phyloP scores from a whole-genome alignment of 2,113 vertebrate genomes.

The Hydrochoerus hydrochaeris region DNA sequence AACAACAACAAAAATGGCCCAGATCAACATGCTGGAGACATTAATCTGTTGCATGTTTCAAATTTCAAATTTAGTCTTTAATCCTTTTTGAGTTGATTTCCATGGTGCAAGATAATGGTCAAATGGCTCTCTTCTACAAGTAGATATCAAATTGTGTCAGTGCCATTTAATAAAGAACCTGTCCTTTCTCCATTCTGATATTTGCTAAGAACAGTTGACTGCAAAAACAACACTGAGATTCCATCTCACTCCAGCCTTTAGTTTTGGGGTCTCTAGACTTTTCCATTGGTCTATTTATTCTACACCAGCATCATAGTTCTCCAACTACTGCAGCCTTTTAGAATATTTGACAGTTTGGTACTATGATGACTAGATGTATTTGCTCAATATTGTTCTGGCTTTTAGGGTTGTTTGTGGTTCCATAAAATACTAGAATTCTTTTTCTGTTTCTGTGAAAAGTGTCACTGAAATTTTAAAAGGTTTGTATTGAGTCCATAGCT shows the following conservation, averaged over 20 bases:
- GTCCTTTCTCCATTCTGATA: neutral
- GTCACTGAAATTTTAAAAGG: neutral
- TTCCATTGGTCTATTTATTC: neutral
- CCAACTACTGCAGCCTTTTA: neutral
- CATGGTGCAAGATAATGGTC: neutral
- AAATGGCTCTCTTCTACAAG: neutral
- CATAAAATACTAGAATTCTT: neutral
- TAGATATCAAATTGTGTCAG: neutral
- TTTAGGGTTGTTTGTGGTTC: neutral
- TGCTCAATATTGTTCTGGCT: neutral
- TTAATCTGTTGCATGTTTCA: neutral
- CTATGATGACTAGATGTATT: neutral
- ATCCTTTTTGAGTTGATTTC: neutral
- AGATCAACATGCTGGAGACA: no score
- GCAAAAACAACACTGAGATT: neutral
- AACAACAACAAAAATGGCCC: neutral
- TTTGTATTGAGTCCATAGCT: neutral
- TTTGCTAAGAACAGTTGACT: neutral
- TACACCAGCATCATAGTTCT: neutral
- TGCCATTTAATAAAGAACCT: neutral
- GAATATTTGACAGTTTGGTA: neutral
- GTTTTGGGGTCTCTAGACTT: neutral
- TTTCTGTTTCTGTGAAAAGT: neutral
- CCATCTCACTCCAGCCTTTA: neutral
- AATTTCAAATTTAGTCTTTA: neutral